These are phyloP conservation scores for Drosophila orosa DNA, from an alignment of 1,140 invertebrate species.

Conservation along the genomic window DNA sequence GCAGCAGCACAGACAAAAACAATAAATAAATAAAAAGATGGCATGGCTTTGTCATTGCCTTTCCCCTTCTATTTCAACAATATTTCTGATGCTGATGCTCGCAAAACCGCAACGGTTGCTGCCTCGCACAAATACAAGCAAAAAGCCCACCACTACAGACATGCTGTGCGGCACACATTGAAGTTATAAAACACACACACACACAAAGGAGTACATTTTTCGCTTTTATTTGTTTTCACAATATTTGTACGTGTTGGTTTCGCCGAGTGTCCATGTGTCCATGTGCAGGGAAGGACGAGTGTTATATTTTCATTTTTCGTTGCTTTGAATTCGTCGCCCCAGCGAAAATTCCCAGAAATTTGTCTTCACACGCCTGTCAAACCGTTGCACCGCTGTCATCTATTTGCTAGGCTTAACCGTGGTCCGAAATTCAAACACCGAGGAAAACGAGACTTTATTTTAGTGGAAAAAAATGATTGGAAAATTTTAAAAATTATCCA, in stretches of 20 bases:
- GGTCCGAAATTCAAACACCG: constrained; percentile 1
- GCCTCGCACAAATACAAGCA: constrained; percentile 2
- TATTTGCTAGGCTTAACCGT: constrained; percentile 59
- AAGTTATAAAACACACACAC: constrained; percentile 62
- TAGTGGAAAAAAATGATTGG: neutral
- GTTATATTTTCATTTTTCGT: constrained; percentile 59
- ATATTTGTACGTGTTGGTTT: constrained; percentile 50
- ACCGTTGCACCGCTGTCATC: constrained; percentile 77
- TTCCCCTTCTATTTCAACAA: constrained; percentile 41
- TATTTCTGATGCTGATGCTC: constrained; percentile 58
- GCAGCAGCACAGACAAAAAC: constrained; percentile 80
- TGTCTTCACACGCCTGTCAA: constrained; percentile 81
- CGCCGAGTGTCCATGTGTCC: constrained; percentile 24
- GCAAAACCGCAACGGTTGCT: constrained; percentile 68
- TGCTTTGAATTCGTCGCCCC: constrained; percentile 59
- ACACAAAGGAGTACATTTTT: constrained; percentile 51
- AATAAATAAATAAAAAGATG: constrained; percentile 83
- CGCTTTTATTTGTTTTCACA: constrained; percentile 76
- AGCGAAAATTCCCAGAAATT: constrained; percentile 74
- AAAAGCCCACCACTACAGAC: constrained; percentile 12
- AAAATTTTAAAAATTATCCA: neutral
- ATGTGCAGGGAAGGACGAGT: constrained; percentile 24
- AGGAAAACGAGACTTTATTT: no score
- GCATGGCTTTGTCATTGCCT: constrained; percentile 71
- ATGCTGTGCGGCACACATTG: constrained; percentile 50